Base-by-base conservation (phyloP, 2,888 invertebrate species). In the Nipponacmea schrenckii region DNA sequence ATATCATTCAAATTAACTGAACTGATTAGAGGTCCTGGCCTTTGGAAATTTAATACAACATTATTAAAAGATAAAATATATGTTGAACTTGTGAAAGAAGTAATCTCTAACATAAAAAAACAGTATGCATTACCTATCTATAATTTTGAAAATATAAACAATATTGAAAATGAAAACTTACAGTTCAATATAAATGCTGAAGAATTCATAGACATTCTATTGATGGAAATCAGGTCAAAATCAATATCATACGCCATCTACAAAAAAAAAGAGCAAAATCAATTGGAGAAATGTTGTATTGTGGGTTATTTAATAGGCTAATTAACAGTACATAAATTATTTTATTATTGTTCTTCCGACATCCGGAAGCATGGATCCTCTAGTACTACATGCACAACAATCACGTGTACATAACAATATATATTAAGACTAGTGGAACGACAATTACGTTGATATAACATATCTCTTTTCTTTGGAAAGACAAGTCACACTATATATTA, bases 1-100 rank as follows among this genome's bases (percentile, higher is more conserved):
- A 14, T 50, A n/a, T 8, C 10, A 8, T 27, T 67, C 15, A 65
- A 64, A 45, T 26, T 72, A 17, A 64, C 64, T 56, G 39, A 64
- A 7, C 45, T 68, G 45, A 45, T 39, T 20, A 72, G 45, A 27
- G 72, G 68, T 17, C 48, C 24, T 20, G 68, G 67, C 0, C 44
- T 72, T 5, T 72, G 72, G 68, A 72, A 72, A 64, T 72, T 72
- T 45, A 72, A 72, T 17, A 68, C 64, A 44, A 68, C 72, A 24
- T 8, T 72, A 3, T 31, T 72, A 45, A 14, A 62, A 69, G 67
- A 72, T 46, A 63, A 62, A 27, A 20, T 62, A 15, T 72, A 69
- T 62, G 2, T 69, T 2, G 48, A 69, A 7, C 46, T 27, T 26
- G 48, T 72, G 3, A 72, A 66, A 50, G 7, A 69, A 14, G 24